Base-by-base conservation (phyloP, 2,797 vertebrate genomes). In the Synaphobranchus kaupii region DNA sequence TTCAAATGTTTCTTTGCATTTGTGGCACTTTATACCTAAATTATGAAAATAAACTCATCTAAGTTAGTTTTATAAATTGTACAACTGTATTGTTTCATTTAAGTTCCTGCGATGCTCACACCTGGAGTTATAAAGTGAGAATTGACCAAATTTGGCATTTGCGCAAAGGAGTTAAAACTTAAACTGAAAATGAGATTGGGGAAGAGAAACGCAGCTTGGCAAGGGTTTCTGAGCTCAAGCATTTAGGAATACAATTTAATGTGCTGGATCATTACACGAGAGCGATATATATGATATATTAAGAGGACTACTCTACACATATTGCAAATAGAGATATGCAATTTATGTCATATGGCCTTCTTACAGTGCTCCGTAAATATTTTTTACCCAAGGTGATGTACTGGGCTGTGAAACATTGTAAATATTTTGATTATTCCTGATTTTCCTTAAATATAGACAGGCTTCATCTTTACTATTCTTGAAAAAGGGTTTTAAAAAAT, bases 131-230 rank as follows among this genome's bases (percentile, higher is more conserved):
- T 39, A 39, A 39, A 39, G 39, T 39, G 0, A 39, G 39, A 39
- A 39, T 39, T 39, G 39, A 39, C 39, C 39, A 1, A 39, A 39
- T 39, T 39, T 39, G 39, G 39, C 39, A 39, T 39, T 39, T 39
- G 39, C 1, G 39, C 39, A 39, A 39, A 39, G 39, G 39, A 2
- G 39, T 39, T 39, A 80, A 22, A 48, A 22, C 4, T 28, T 80
- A 80, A 39, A 25, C 44, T 31, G 20, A 44, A 71, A 84, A 89
- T 90, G 89, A 90, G 92, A 91, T 88, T 87, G 85, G 84, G 68
- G 89, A 85, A 63, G 73, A 90, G 85, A 89, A 90, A 91, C 85
- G 87, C 89, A 92, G 89, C 87, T 80, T 63, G 78, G 60, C 58
- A 86, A 63, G 39, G 25, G 22, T 52, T 54, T 87, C 60, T 84